Conservation (phyloP, 1,140 invertebrate species). For the Penaeus vannamei region DNA sequence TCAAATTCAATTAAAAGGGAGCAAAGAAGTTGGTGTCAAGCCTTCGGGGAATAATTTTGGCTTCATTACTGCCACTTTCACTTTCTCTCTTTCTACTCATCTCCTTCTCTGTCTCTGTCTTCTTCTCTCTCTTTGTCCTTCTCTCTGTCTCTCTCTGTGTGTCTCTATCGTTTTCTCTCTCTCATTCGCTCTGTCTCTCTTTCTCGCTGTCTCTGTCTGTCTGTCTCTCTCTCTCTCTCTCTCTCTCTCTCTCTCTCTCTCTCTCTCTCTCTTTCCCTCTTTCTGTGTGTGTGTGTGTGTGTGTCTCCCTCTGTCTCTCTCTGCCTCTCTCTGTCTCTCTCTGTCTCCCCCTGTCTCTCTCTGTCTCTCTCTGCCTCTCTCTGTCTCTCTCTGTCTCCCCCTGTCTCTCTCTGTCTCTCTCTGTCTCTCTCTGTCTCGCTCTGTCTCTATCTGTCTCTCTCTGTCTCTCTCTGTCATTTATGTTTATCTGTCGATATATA, state of each 20-base stretch:
- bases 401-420: neutral
- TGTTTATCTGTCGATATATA: too few species aligned
- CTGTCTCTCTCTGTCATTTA: neutral
- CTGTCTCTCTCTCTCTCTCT: too few species aligned
- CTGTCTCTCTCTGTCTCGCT: too few species aligned
- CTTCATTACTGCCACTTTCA: constrained; percentile 49
- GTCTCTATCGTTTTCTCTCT: neutral
- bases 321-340: neutral
- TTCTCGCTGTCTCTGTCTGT: too few species aligned
- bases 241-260: neutral
- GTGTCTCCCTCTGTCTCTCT: neutral
- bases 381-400: neutral
- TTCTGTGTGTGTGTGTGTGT: too few species aligned
- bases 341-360: neutral
- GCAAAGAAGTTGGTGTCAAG: constrained; percentile 63
- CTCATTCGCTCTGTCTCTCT: neutral
- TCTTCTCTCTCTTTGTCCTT: neutral
- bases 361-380: neutral
- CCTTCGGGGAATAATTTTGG: constrained; percentile 60
- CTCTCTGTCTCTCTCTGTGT: neutral
- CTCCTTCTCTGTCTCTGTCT: neutral
- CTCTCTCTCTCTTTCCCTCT: neutral
- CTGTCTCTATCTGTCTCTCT: neutral
- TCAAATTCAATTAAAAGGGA: constrained; percentile 63
- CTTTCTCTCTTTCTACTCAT: neutral